These are phyloP conservation scores for Leptatherina wallacei DNA, from an alignment of 2,797 vertebrate species.

Conservation along the genomic window DNA sequence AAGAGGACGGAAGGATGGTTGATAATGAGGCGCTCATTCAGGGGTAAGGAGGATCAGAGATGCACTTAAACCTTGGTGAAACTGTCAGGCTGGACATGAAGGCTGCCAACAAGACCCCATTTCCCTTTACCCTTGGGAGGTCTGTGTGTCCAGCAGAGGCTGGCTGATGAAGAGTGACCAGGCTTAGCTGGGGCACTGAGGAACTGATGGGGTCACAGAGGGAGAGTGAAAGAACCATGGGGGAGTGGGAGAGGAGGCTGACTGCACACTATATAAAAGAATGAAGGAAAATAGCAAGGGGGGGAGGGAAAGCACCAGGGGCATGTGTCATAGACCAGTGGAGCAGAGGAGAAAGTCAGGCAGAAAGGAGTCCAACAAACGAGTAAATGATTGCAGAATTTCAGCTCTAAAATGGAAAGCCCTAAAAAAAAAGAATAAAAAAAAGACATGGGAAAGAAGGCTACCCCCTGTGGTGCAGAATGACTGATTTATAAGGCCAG, in stretches of 20 bases:
- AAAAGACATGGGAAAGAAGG: constrained; percentile 25
- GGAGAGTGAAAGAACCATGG: constrained; percentile 41
- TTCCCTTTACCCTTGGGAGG: constrained; percentile 63
- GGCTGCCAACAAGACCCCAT: constrained; percentile 55
- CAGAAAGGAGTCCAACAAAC: constrained; percentile 72
- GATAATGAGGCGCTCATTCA: constrained; percentile 64
- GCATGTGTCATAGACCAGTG: constrained; percentile 75
- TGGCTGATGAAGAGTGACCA: constrained; percentile 76
- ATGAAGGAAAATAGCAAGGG: constrained; percentile 38
- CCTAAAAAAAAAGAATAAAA: constrained; percentile 30
- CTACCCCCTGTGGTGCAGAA: constrained; percentile 35
- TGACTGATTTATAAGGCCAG: constrained; percentile 49
- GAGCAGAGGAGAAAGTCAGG: constrained; percentile 68
- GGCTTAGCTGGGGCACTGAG: constrained; percentile 59
- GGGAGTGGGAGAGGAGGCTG: constrained; percentile 50
- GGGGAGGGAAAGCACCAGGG: constrained; percentile 52
- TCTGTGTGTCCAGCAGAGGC: constrained; percentile 58
- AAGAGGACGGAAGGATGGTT: constrained; percentile 39
- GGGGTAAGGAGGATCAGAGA: constrained; percentile 56
- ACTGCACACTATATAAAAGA: constrained; percentile 69
- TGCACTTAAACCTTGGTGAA: constrained; percentile 60
- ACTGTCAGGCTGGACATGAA: constrained; percentile 48
- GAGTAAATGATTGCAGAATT: constrained; percentile 78
- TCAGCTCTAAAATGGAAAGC: constrained; percentile 63
- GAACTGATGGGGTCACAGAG: constrained; percentile 73